Percentiles rank a stretch among this genome's conserved stretches.
phyloP scores from a whole-genome alignment of 2,888 invertebrate species.

The Coleophora deauratella region DNA sequence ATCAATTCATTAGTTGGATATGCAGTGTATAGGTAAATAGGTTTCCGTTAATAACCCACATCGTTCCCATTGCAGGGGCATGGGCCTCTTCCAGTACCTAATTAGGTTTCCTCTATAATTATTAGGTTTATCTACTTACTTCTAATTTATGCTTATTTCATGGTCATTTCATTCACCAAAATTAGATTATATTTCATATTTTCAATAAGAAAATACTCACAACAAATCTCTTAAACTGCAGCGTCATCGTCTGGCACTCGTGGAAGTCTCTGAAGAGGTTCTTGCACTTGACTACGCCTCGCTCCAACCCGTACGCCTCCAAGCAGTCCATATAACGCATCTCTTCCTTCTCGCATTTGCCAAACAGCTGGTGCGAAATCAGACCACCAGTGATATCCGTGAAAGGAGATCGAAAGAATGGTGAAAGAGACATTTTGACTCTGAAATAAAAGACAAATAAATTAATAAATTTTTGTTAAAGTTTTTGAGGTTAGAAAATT shows the following conservation, averaged over 20 bases:
- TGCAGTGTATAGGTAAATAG: no score
- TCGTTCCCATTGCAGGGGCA: no score
- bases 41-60: no score
- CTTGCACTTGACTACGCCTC: conserved; percentile 76
- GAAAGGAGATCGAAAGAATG: conserved; percentile 79
- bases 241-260: conserved; percentile 78
- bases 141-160: no score
- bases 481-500: conserved; percentile 30
- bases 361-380: conserved; percentile 77
- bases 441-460: conserved; percentile 10
- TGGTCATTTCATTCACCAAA: no score
- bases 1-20: no score
- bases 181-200: no score
- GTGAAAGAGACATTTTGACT: conserved; percentile 74
- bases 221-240: conserved; percentile 75
- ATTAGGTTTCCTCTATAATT: no score
- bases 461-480: conserved; percentile 12
- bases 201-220: conserved; percentile 32
- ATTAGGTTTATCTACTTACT: no score
- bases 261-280: conserved; percentile 78
- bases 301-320: conserved; percentile 85
- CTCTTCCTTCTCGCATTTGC: conserved; percentile 80
- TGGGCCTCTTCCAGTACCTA: no score
- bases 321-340: conserved; percentile 82
- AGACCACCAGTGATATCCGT: conserved; percentile 81